Evolutionary conservation across 2,888 invertebrate species (phyloP).

Genomic region (Scrobipalpa costella): DNA sequence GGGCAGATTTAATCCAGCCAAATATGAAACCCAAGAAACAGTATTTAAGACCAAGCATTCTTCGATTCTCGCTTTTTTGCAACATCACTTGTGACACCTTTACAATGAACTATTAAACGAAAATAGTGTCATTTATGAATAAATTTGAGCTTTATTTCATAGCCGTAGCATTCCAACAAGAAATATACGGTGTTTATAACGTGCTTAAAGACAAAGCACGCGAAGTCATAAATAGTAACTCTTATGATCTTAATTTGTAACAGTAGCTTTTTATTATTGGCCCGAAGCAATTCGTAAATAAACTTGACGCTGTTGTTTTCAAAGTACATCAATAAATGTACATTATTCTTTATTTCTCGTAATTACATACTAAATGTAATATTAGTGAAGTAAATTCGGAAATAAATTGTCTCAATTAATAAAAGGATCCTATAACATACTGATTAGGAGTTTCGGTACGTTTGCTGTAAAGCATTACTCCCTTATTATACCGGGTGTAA

Average conservation of each 20-base stretch:
- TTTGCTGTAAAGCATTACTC: too few relatives aligned
- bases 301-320: conserved; percentile 12
- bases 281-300: conserved; percentile 2
- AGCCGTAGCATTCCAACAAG: background rate
- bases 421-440: too few relatives aligned
- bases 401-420: too few relatives aligned
- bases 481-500: too few relatives aligned
- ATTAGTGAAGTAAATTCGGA: background rate
- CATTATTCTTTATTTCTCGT: background rate
- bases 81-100: background rate
- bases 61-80: background rate
- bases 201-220: conserved; percentile 15
- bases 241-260: conserved; percentile 17
- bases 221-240: conserved; percentile 12
- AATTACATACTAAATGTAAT: background rate
- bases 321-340: background rate
- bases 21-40: background rate
- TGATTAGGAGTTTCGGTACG: too few relatives aligned
- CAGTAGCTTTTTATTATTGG: conserved; percentile 8
- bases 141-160: conserved; percentile 6
- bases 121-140: conserved; percentile 5
- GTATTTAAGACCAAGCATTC: background rate
- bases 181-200: conserved; percentile 18
- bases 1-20: too few relatives aligned
- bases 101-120: conserved; percentile 15